Percentiles rank a stretch among this genome's conserved stretches.
phyloP scores from a whole-genome alignment of 2,888 invertebrate species.

The Dorcus parallelipipedus region DNA sequence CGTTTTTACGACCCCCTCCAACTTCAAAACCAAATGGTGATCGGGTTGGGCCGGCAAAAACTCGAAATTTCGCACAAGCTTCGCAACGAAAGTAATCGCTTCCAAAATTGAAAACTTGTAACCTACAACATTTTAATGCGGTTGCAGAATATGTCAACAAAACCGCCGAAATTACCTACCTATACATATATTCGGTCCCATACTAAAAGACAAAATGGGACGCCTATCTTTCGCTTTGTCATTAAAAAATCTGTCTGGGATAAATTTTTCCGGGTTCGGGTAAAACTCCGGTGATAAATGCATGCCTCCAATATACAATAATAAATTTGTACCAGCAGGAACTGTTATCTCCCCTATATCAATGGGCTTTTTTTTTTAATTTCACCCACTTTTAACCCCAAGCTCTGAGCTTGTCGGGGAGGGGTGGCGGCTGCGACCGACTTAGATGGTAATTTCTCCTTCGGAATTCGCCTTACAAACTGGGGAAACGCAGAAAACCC shows the following conservation, averaged over 20 bases:
- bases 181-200: not conserved
- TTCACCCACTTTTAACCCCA: no score
- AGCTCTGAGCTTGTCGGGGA: no score
- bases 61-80: conserved; percentile 6
- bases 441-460: no score
- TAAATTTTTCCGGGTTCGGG: conserved; percentile 19
- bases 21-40: conserved; percentile 1
- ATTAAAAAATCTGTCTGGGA: conserved; percentile 18
- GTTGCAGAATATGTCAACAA: no score
- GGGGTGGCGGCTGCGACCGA: no score
- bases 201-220: not conserved
- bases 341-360: conserved; percentile 2
- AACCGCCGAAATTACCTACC: not conserved
- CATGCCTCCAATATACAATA: conserved; percentile 7
- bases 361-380: no score
- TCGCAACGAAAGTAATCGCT: no score
- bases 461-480: no score
- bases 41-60: not conserved
- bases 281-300: conserved; percentile 12
- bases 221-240: conserved; percentile 2
- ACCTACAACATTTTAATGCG: no score
- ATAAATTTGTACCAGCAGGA: conserved; percentile 1
- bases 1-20: conserved; percentile 12
- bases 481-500: no score
- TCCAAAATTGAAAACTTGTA: no score